Percentiles rank a stretch among this genome's conserved stretches.
Evolutionary conservation across 2,797 vertebrate genomes (phyloP).

Genomic region (Chrysocyon brachyurus): DNA sequence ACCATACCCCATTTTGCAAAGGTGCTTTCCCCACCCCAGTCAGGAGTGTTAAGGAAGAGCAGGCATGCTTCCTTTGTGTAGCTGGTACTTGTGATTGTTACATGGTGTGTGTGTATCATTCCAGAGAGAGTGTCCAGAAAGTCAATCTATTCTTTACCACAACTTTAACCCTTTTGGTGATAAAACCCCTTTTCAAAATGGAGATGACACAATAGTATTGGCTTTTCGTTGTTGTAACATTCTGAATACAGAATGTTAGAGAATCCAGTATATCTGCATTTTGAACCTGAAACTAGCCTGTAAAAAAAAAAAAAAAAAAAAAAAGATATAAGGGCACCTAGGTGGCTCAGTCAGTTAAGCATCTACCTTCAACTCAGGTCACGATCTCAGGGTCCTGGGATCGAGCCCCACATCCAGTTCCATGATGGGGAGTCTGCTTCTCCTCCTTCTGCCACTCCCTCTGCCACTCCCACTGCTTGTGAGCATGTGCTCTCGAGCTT

Average conservation of each 20-base stretch:
- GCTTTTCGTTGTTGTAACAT: neutral
- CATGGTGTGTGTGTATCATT: neutral
- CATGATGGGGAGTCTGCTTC: too few relatives aligned
- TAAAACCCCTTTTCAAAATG: constrained; percentile 19
- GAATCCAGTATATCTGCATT: neutral
- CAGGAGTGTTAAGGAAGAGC: neutral
- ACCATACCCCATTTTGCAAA: constrained; percentile 15
- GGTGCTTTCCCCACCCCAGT: neutral
- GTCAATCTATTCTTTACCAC: neutral
- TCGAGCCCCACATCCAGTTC: too few relatives aligned
- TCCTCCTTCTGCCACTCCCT: too few relatives aligned
- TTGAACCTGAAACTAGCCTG: neutral
- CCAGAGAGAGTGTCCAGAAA: neutral
- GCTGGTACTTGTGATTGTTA: neutral
- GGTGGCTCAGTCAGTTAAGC: too few relatives aligned
- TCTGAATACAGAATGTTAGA: neutral
- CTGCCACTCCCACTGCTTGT: too few relatives aligned
- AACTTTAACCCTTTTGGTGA: neutral
- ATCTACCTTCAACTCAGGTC: too few relatives aligned
- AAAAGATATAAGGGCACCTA: too few relatives aligned
- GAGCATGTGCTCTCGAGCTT: too few relatives aligned
- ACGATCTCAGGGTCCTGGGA: too few relatives aligned
- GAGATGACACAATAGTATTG: neutral
- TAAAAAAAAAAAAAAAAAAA: neutral
- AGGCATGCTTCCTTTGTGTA: neutral